Evolutionary conservation across 1,140 invertebrate genomes (phyloP).

Genomic region (Hypsibius dujardini): DNA sequence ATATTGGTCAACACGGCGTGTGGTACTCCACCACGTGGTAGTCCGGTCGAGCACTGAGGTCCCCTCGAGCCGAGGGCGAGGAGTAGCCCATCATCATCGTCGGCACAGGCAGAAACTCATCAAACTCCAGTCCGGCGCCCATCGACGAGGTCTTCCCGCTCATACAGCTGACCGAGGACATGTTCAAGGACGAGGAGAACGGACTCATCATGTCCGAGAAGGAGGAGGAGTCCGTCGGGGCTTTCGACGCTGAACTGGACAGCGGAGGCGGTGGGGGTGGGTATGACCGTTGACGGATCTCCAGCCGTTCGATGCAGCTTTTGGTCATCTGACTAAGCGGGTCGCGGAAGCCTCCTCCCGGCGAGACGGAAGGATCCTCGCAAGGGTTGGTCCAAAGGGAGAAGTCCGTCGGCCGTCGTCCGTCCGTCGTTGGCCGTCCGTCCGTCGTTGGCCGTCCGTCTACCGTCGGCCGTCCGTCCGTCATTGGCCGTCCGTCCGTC

Average conservation of each 20-base stretch:
- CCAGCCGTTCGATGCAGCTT: background rate
- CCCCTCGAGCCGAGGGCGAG: constrained; percentile 7
- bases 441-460: no score
- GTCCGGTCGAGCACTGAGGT: background rate
- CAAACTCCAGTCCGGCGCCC: constrained; percentile 14
- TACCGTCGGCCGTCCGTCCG: no score
- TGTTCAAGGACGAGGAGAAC: constrained; percentile 3
- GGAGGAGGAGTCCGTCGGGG: no score
- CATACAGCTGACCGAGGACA: background rate
- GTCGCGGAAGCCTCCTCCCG: background rate
- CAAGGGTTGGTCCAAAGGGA: background rate
- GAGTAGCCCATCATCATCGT: background rate
- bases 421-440: no score
- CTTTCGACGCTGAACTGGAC: no score
- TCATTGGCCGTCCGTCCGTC: no score
- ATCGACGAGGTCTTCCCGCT: background rate
- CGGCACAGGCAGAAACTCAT: background rate
- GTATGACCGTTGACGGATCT: background rate
- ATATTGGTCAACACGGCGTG: background rate
- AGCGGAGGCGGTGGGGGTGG: background rate
- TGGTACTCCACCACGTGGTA: constrained; percentile 7
- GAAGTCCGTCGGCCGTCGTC: no score
- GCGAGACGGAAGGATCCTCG: background rate
- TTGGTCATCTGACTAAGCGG: constrained; percentile 8
- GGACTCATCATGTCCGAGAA: no score